Base-by-base conservation (phyloP, 2,888 invertebrate species). In the Caenorhabditis afra region DNA sequence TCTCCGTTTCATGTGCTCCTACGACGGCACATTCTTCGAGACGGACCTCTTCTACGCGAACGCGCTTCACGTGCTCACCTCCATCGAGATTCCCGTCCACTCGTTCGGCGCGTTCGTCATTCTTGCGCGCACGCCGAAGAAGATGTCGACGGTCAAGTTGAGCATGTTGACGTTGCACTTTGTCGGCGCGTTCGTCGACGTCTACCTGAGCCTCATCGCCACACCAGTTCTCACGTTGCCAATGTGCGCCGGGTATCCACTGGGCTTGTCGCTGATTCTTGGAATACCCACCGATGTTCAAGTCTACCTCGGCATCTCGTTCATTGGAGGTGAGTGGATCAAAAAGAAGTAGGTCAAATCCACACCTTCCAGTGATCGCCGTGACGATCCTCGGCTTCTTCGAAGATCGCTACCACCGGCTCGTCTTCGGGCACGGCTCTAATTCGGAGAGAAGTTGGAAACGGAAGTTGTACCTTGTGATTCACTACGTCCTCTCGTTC, bases 251-350 rank as follows among this genome's bases (percentile, higher is more conserved):
- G 70, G 70, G 3, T 70, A 70, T 47, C 70, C 70, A 0, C n/a
- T 70, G 3, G 70, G 70, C 16, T 11, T 70, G 8, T 52, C 53
- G 4, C 12, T 61, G 23, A 14, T 47, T 49, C 20, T 71, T 4
- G 71, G 71, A 1, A 61, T 71, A 18, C 71, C 71, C 7, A 71
- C 71, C 1, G 53, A 52, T 29, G 8, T 71, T 23, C 49, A 53
- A 49, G 71, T 71, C 12, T 71, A 71, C 41, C 41, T 62, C 14
- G 71, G 71, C 16, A 71, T 71, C 18, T 62, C 55, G 29, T 71
- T 71, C 47, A 55, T 71, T 23, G 71, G 62, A 47, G 71, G 71
- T 71, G 7, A 47, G 52, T 3, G n/a, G 12, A 1, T 49, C 12
- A 37, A 37, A 7, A 18, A 10, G n/a, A 45, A n/a, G 4, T 45